Base-by-base conservation (phyloP, 1,140 invertebrate genomes). In the Littorina saxatilis region DNA sequence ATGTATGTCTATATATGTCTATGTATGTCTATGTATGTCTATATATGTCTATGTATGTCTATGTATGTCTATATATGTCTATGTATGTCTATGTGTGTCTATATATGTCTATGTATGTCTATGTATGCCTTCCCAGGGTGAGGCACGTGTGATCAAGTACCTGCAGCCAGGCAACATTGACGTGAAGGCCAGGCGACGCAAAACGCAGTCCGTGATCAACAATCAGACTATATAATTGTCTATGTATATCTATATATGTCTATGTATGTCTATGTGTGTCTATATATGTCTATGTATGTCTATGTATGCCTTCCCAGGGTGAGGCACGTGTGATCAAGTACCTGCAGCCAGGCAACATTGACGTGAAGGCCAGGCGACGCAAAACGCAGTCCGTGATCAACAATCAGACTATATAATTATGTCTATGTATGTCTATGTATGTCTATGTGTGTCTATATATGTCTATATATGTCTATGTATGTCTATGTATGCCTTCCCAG, bases 321-420 rank as follows among this genome's bases (percentile, higher is more conserved):
- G 90, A 91, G 68, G 90, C 90, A 3, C 79, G 89, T 15, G 87
- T 91, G 11, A 75, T 91, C 15, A 90, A 89, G 50, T 84, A 88
- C 78, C 82, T 91, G n/a, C 75, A 87, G 76, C 87, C 87, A 0
- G 86, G 85, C 23, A 84, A 83, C 17, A 85, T 90, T 11, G 87
- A 90, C 74, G 83, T 91, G 15, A 83, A 85, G 50, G 85, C 84
- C 3, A 83, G 90, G 52, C 75, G 90, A 15, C 87, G 88, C 63
- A 86, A 90, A 63, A 83, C 90, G 27, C 89, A 90, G 77, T 85
- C 86, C 63, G 80, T 85, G 37, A 84, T 89, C 74, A 86, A 90
- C 72, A 72, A 84, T n/a, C 85, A 90, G 35, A 86, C 86, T n/a
- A n/a, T n/a, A n/a, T n/a, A n/a, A n/a, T n/a, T n/a, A n/a, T n/a